These are phyloP conservation scores for Garrulus glandarius DNA, from an alignment of 2,797 vertebrate species.

Conservation along the genomic window DNA sequence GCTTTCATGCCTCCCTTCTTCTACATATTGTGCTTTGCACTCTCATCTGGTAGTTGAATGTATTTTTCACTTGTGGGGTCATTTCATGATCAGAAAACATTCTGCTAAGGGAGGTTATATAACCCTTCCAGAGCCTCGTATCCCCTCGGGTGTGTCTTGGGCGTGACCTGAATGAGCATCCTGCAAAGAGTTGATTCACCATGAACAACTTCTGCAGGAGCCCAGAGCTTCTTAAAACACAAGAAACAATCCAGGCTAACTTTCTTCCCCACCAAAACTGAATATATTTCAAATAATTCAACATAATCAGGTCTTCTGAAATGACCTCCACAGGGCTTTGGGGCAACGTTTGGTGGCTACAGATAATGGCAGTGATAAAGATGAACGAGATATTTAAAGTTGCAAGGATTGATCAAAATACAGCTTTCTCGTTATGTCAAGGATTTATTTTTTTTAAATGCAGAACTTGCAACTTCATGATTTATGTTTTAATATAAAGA, in stretches of 20 bases:
- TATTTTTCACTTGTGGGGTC: neutral
- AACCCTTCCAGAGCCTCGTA: neutral
- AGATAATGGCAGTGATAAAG: neutral
- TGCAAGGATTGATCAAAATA: neutral
- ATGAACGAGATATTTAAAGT: neutral
- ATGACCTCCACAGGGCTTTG: neutral
- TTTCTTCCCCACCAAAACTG: accelerated
- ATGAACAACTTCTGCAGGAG: neutral
- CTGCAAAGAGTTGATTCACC: neutral
- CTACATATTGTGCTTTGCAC: neutral
- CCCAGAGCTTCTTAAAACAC: neutral
- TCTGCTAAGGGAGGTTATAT: neutral
- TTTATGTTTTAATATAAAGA: neutral
- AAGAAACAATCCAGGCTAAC: neutral
- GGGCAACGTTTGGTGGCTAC: neutral
- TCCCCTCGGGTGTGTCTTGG: neutral
- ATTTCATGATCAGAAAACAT: neutral
- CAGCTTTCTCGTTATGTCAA: neutral
- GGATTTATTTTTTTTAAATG: neutral
- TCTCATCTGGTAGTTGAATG: neutral
- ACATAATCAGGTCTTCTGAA: neutral
- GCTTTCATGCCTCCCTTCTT: neutral
- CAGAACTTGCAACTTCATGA: accelerated
- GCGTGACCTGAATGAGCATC: neutral
- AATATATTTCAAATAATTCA: neutral